Base-by-base conservation (phyloP, 2,797 vertebrate genomes). In the Mycteria americana region DNA sequence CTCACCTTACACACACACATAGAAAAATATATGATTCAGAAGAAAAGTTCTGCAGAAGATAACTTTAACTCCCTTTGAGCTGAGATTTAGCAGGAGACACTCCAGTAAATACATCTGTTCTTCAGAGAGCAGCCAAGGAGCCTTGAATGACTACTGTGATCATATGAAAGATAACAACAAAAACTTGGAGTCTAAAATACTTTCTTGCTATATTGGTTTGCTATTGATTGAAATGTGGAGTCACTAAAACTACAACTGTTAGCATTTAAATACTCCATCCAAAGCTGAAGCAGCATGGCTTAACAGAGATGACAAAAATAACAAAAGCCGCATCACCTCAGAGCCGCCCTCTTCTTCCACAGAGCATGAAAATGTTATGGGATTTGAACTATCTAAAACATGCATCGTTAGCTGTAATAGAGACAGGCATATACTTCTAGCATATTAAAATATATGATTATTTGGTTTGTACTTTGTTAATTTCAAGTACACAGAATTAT, bases 401-500 rank as follows among this genome's bases (percentile, higher is more conserved):
- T 1, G 18, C 31, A 14, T 6, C 10, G 0, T 2, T 37, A 37
- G 60, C 53, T 27, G 46, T 51, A 17, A 23, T 23, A 33, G 69
- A 69, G n/a, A 25, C 59, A 57, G 72, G 22, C 51, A 12, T 1
- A 10, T 19, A 35, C 28, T 51, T 43, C n/a, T 33, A 28, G 39
- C 39, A 17, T 2, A 8, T 5, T 8, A 8, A 50, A 64, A 28
- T 0, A 11, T 18, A 1, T 2, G 7, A 4, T 53, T 51, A 21
- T 2, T n/a, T 6, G 30, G 2, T 6, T 48, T 60, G 60, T 4
- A 2, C 33, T 11, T 62, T 8, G 7, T 41, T 50, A 24, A 4
- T 43, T 57, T 16, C 22, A 27, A 15, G 25, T 1, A 13, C 10
- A 23, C n/a, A 21, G 27, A 35, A 11, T 3, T 17, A 6, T 7